Conservation (phyloP, 2,113 vertebrate species). For the Strigops habroptila region DNA sequence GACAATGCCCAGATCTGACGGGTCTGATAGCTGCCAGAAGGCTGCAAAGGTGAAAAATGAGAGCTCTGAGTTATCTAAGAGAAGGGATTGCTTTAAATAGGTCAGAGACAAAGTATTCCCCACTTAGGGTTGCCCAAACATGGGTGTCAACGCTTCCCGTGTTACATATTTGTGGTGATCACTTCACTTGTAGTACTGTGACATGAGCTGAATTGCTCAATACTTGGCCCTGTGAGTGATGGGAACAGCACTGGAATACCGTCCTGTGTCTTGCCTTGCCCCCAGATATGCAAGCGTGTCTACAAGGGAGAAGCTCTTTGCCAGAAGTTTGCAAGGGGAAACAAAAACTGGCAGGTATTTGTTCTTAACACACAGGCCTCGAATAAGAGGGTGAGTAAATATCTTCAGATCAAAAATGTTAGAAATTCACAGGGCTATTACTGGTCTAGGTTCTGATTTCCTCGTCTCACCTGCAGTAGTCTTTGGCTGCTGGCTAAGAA, state of each 20-base stretch:
- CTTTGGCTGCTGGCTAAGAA: neutral
- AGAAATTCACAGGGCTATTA: neutral
- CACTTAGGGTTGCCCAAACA: neutral
- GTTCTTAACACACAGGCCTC: neutral
- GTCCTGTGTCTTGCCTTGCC: neutral
- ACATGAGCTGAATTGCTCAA: neutral
- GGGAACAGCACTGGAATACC: neutral
- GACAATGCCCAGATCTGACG: neutral
- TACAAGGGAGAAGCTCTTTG: neutral
- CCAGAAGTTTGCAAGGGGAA: neutral
- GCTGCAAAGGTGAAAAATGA: neutral
- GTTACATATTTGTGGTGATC: neutral
- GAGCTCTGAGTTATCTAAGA: neutral
- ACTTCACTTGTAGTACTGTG: neutral
- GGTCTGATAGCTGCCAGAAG: neutral
- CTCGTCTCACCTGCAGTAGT: neutral
- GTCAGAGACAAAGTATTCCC: neutral
- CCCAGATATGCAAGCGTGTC: neutral
- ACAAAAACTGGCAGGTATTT: neutral
- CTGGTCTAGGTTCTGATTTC: neutral
- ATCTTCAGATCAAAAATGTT: neutral
- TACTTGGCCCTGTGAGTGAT: fast-evolving
- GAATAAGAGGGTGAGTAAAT: neutral
- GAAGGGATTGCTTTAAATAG: neutral
- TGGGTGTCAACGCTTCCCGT: neutral